Percentiles rank a stretch among this genome's conserved stretches.
Conservation (phyloP, 2,797 vertebrate species). For the Urocyon cinereoargenteus region DNA sequence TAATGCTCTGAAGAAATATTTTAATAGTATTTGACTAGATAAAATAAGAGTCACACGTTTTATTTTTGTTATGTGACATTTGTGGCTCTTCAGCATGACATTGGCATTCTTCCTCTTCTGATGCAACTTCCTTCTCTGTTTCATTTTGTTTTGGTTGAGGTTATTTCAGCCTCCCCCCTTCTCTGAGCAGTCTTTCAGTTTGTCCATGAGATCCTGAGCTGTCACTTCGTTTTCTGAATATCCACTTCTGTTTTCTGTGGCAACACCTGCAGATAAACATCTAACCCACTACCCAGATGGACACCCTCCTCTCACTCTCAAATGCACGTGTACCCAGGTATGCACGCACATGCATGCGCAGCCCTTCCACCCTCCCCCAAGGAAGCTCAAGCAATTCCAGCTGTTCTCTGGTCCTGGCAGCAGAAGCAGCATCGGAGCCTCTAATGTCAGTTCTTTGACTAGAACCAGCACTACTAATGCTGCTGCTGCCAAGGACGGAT, state of each 20-base stretch:
- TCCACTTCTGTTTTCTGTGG: constrained; percentile 57
- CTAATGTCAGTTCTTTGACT: background rate
- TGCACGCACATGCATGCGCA: background rate
- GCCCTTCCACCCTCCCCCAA: background rate
- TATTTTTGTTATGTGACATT: constrained; percentile 77
- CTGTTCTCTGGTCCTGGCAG: constrained; percentile 48
- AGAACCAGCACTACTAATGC: background rate
- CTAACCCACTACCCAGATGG: background rate
- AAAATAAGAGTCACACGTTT: constrained; percentile 50
- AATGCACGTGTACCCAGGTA: background rate
- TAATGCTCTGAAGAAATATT: constrained; percentile 23
- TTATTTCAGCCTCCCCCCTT: constrained; percentile 11
- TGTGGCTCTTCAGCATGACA: constrained; percentile 67
- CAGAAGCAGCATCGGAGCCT: background rate
- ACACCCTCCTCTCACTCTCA: background rate
- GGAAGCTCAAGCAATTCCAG: background rate
- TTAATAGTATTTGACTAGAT: constrained; percentile 19
- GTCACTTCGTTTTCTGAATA: constrained; percentile 49
- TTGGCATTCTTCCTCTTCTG: constrained; percentile 67
- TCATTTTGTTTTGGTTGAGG: constrained; percentile 61
- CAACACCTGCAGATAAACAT: constrained; percentile 35
- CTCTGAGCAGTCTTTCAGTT: background rate
- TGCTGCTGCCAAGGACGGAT: background rate
- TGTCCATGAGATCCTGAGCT: background rate
- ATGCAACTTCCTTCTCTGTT: constrained; percentile 76